Base-by-base conservation (phyloP, 2,797 vertebrate genomes). In the Acestrorhynchus altus region DNA sequence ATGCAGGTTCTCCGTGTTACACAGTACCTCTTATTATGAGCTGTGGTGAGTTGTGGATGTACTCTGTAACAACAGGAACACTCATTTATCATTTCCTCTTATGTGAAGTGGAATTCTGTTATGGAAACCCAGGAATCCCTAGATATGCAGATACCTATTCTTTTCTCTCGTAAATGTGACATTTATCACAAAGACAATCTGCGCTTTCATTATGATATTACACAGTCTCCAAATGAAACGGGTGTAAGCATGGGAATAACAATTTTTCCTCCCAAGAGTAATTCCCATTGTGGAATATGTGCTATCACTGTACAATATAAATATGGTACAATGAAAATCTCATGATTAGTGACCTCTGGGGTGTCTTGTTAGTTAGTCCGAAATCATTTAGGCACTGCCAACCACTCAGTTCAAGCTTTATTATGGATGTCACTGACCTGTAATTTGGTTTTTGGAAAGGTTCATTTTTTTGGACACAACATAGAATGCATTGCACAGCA, bases 1-100 rank as follows among this genome's bases (percentile, higher is more conserved):
- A 83, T 80, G 75, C 78, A 82, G 61, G 51, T 74, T 76, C 72
- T 74, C 64, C 76, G 71, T 73, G 72, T 81, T 67, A 78, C 59
- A 69, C 76, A 70, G 78, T 56, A 68, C 70, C 39, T 39, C 54
- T 35, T 18, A 11, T 57, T 74, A 18, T 44, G 64, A 42, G 40
- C 16, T 42, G 54, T 3, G 42, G 42, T 72, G 65, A 46, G 40
- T 65, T 16, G 40, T 20, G 60, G 60, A 60, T 67, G 35, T 73
- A 82, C 77, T 74, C 15, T 73, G 75, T 72, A 78, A 82, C 67
- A 59, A 39, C 47, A 31, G 56, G 65, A 47, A 76, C 59, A 39
- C 54, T 24, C 28, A 5, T 52, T 22, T 10, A 52, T 72, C 16
- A 51, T 35, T 51, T 69, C 67, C 79, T 78, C 61, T 76, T 65